These are phyloP conservation scores for Peromyscus maniculatus DNA, from an alignment of 2,113 vertebrate species.

Conservation along the genomic window DNA sequence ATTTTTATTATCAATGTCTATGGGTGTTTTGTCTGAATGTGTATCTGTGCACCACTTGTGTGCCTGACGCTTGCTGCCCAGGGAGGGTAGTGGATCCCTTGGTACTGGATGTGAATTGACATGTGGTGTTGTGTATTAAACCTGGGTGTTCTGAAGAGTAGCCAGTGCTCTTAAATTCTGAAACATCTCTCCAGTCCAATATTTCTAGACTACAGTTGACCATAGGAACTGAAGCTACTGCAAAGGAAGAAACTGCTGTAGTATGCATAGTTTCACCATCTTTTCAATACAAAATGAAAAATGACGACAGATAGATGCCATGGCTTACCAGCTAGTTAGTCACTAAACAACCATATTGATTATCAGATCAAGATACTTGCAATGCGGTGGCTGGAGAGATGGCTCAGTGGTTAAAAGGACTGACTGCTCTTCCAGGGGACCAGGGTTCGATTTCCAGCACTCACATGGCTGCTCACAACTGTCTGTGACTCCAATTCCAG, in stretches of 20 bases:
- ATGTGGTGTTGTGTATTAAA: not conserved
- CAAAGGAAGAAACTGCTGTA: not conserved
- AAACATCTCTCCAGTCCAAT: not conserved
- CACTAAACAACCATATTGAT: no score
- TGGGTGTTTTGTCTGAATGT: not conserved
- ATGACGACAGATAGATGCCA: not conserved
- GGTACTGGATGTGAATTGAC: not conserved
- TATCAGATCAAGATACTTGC: not conserved
- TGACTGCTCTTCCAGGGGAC: no score
- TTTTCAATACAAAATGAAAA: not conserved
- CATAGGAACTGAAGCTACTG: not conserved
- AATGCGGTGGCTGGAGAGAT: not conserved
- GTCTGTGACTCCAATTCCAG: no score
- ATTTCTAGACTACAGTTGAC: not conserved
- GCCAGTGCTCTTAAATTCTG: not conserved
- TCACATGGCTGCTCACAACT: no score
- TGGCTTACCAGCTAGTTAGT: not conserved
- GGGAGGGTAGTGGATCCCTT: not conserved
- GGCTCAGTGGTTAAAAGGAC: no score
- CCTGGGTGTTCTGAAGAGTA: not conserved
- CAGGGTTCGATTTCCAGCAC: no score
- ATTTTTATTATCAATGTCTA: not conserved
- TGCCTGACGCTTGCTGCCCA: not conserved
- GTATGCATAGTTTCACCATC: not conserved
- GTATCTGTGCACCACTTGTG: not conserved